Conservation (phyloP, 2,888 invertebrate species). For the Meteorus colon region DNA sequence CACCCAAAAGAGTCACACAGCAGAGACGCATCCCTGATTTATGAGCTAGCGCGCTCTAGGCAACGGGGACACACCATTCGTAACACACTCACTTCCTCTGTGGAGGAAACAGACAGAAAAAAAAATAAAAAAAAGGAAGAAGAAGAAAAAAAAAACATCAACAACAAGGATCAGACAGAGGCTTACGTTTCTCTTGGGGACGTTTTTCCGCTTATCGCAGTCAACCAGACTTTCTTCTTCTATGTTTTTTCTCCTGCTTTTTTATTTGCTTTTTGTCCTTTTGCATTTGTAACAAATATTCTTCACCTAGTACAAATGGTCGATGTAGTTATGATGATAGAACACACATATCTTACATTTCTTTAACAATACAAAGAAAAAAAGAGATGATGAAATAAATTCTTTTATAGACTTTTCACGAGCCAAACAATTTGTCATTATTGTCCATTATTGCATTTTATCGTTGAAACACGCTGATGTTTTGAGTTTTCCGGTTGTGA, state of each 20-base stretch:
- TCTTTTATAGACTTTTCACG: constrained; percentile 10
- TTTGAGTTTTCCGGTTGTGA: constrained; percentile 23
- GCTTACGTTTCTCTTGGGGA: constrained; percentile 42
- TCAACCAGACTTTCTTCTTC: constrained; percentile 33
- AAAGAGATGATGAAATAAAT: neutral
- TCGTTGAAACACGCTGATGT: constrained; percentile 23
- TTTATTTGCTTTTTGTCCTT: neutral
- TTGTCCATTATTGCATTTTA: constrained; percentile 22
- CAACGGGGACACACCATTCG: constrained; percentile 48
- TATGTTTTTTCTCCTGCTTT: neutral
- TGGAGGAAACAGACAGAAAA: constrained; percentile 35
- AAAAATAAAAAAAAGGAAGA: constrained; percentile 37
- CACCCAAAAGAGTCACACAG: constrained; percentile 38
- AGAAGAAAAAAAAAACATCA: constrained; percentile 40
- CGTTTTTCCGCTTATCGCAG: constrained; percentile 42
- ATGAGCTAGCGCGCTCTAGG: constrained; percentile 51
- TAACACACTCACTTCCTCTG: constrained; percentile 42
- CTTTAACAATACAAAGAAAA: neutral
- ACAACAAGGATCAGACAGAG: constrained; percentile 47
- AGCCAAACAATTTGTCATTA: constrained; percentile 36
- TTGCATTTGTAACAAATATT: neutral
- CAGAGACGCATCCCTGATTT: constrained; percentile 60
- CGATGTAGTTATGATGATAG: neutral
- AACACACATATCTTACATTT: neutral
- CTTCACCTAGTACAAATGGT: neutral